Evolutionary conservation across 2,797 vertebrate genomes (phyloP).

Genomic region (Mormyrops boulengeri): DNA sequence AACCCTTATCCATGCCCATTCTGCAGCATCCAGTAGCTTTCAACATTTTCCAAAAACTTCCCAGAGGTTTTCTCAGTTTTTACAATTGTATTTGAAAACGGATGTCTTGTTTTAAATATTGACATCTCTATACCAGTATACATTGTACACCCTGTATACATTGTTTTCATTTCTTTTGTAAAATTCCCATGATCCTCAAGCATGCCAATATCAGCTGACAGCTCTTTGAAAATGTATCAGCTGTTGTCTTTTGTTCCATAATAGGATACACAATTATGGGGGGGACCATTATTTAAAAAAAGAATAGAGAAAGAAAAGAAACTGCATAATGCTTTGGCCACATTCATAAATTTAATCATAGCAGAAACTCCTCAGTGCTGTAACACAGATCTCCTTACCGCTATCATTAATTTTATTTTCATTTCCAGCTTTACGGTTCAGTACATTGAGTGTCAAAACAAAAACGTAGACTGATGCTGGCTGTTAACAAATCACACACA

Average conservation of each 20-base stretch:
- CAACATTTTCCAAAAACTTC: conserved; percentile 56
- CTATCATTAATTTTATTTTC: conserved; percentile 50
- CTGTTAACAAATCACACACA: conserved; percentile 44
- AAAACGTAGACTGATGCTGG: conserved; percentile 59
- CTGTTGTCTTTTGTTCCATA: conserved; percentile 52
- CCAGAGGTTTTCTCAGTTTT: conserved; percentile 61
- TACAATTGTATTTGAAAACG: conserved; percentile 55
- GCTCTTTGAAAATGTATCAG: conserved; percentile 40
- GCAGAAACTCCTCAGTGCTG: conserved; percentile 79
- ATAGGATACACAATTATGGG: conserved; percentile 70
- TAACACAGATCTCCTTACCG: conserved; percentile 45
- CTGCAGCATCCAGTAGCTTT: conserved; percentile 63
- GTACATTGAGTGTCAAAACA: conserved; percentile 62
- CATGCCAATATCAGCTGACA: conserved; percentile 71
- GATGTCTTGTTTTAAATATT: conserved; percentile 83
- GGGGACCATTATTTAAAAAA: conserved; percentile 51
- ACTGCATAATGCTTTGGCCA: conserved; percentile 90
- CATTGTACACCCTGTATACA: conserved; percentile 84
- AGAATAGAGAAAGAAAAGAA: conserved; percentile 52
- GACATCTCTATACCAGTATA: conserved; percentile 75
- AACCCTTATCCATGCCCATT: conserved; percentile 59
- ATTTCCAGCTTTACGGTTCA: conserved; percentile 59
- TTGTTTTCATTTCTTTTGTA: conserved; percentile 57
- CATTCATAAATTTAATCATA: conserved; percentile 79
- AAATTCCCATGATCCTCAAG: conserved; percentile 75